Percentiles rank a stretch among this genome's conserved stretches.
Conservation (phyloP, 2,888 invertebrate genomes). For the Drosophila mimica region DNA sequence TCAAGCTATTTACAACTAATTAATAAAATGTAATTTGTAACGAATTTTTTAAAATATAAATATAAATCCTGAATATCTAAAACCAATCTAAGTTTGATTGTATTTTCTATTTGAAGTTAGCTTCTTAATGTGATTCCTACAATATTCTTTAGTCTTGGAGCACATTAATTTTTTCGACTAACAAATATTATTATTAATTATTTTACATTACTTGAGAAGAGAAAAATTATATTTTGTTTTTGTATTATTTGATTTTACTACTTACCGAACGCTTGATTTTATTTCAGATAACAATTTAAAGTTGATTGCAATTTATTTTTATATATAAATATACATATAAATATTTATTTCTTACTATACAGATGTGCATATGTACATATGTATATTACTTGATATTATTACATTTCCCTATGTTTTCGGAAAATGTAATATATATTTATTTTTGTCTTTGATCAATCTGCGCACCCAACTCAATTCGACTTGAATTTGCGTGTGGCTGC, state of each 20-base stretch:
- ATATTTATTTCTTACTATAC: not conserved
- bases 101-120: not conserved
- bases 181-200: not conserved
- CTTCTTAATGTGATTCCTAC: not conserved
- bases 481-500: conserved; percentile 45
- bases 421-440: conserved; percentile 8
- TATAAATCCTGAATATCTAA: too few relatives aligned
- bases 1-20: not conserved
- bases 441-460: conserved; percentile 11
- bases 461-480: conserved; percentile 18
- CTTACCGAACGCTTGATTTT: not conserved
- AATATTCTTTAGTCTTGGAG: not conserved
- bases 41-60: not conserved
- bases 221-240: not conserved
- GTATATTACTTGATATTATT: conserved; percentile 4
- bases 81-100: not conserved
- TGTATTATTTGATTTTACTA: not conserved
- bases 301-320: not conserved
- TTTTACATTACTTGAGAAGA: not conserved
- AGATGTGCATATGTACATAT: not conserved
- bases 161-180: not conserved
- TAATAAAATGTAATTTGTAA: not conserved
- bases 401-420: not conserved
- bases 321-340: not conserved
- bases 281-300: not conserved